Conservation (phyloP, 2,888 invertebrate species). For the Nemotelus pantherinus region DNA sequence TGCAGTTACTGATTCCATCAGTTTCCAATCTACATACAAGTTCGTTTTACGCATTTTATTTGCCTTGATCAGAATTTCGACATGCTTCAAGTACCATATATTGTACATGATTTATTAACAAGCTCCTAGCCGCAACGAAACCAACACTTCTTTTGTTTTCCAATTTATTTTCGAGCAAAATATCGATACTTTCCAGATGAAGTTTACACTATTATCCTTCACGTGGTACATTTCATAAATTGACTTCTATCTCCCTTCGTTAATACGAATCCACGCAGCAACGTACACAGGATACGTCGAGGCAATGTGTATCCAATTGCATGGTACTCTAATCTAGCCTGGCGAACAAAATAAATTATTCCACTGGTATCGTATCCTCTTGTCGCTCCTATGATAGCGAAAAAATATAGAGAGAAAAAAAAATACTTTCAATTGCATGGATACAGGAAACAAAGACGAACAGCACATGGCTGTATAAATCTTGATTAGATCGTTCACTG, state of each 20-base stretch:
- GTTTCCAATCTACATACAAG: too few relatives aligned
- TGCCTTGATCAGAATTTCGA: too few relatives aligned
- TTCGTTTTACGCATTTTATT: too few relatives aligned
- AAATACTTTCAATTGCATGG: conserved; percentile 4
- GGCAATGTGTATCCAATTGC: conserved; percentile 13
- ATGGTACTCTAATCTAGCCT: conserved; percentile 27
- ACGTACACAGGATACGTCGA: conserved; percentile 6
- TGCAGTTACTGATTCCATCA: too few relatives aligned
- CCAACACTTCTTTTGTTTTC: not conserved
- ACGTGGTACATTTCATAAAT: conserved; percentile 38
- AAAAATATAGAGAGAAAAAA: too few relatives aligned
- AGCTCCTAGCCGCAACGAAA: too few relatives aligned
- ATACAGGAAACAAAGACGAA: conserved; percentile 23
- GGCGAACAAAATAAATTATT: conserved; percentile 36
- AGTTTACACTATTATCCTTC: conserved; percentile 29
- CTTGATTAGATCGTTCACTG: conserved; percentile 41
- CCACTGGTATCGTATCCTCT: conserved; percentile 5
- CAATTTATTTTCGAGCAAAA: conserved; percentile 8
- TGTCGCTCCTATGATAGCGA: conserved; percentile 12
- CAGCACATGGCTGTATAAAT: conserved; percentile 44
- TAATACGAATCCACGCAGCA: not conserved
- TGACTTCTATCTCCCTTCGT: conserved; percentile 19
- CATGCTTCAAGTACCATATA: too few relatives aligned
- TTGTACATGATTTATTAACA: too few relatives aligned
- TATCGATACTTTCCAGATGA: conserved; percentile 33